These are phyloP conservation scores for Procambarus clarkii DNA, from an alignment of 1,140 invertebrate genomes.

Conservation along the genomic window DNA sequence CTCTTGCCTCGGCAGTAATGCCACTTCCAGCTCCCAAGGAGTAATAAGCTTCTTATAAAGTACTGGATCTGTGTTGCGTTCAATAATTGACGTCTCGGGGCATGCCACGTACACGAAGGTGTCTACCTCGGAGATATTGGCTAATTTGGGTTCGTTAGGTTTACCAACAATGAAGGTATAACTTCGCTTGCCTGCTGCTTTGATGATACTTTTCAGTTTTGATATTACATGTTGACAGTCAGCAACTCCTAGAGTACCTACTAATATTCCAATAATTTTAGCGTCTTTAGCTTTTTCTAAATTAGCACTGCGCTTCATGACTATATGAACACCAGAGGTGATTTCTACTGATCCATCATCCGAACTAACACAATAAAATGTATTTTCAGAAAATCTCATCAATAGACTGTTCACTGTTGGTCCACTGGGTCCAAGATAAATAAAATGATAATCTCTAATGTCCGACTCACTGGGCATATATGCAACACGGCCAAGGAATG, in stretches of 20 bases:
- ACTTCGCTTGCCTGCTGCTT: conserved; percentile 86
- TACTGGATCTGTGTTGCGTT: conserved; percentile 82
- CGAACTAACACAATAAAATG: conserved; percentile 77
- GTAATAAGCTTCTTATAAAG: conserved; percentile 93
- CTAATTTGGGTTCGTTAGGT: conserved; percentile 92
- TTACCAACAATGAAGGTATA: conserved; percentile 95
- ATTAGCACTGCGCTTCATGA: conserved; percentile 88
- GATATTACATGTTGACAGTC: conserved; percentile 88
- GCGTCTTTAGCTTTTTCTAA: conserved; percentile 94
- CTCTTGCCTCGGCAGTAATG: conserved; percentile 82
- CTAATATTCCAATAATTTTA: conserved; percentile 88
- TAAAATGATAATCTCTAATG: conserved; percentile 77
- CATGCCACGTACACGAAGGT: conserved; percentile 93
- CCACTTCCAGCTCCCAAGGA: conserved; percentile 94
- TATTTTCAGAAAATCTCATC: conserved; percentile 76
- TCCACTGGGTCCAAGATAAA: conserved; percentile 79
- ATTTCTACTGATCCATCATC: conserved; percentile 65
- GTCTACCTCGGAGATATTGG: conserved; percentile 95
- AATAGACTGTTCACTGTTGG: conserved; percentile 78
- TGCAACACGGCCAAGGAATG: conserved; percentile 70
- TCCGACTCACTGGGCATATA: conserved; percentile 69
- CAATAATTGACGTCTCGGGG: conserved; percentile 88
- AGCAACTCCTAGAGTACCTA: conserved; percentile 89
- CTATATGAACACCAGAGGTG: conserved; percentile 74
- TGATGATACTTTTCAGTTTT: conserved; percentile 84